Evolutionary conservation across 1,140 invertebrate genomes (phyloP), one percentile per base, ranked within the genome.

Genomic region (Trichonephila clavipes): DNA sequence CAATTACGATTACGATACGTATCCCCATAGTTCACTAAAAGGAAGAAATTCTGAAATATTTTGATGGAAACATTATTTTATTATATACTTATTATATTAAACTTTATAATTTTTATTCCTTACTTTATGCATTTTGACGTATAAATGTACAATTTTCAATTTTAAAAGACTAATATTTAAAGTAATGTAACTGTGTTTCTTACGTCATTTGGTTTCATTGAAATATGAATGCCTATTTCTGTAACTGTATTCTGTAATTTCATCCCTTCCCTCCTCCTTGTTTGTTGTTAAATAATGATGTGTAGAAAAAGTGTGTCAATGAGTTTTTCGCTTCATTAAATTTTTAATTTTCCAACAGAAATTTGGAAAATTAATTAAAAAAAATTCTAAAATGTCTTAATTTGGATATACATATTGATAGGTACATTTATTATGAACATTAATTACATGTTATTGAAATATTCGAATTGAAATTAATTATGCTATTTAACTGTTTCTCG

Each of bases 281-380:
- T 85, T 85, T 85, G 83, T 85, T 85, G n/a, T 85, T 85, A 85
- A 85, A 85, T 85, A 85, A 59, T 85, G 51, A 85, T 58, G 44
- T 85, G 83, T 28, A n/a, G 83, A 85, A 59, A 51, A 85, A 85
- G 51, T 85, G 83, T 85, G 83, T 85, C 51, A 85, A 85, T 51
- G 18, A 85, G 28, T 8, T 85, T 85, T 59, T 59, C 28, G 72
- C 72, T 40, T 77, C 72, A 40, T 77, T 77, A 77, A 77, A 34
- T 18, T 6, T 1, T 14, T 16, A 7, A 77, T 34, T 19, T 16
- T 28, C 6, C 34, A 14, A 77, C 18, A 16, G 16, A 40, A 34
- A 77, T 77, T 34, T 34, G 16, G 18, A 77, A 40, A 77, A 77
- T 34, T 40, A 40, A 77, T 5, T 0, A 5, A 77, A 40, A 77